These are phyloP conservation scores for Pampusana beccarii DNA, from an alignment of 2,113 vertebrate species.

Conservation along the genomic window DNA sequence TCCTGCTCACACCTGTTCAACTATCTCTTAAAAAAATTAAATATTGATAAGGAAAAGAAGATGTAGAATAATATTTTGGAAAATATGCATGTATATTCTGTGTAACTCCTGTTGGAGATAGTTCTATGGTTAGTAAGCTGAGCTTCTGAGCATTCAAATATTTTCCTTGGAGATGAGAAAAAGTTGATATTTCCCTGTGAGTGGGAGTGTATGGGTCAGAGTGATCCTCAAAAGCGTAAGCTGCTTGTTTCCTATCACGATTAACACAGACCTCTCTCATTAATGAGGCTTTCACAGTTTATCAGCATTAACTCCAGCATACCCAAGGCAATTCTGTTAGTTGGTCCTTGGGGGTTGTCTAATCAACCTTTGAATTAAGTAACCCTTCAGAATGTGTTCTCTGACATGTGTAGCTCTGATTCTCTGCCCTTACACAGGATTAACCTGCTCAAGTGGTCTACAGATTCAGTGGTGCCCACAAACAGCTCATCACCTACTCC, in stretches of 20 bases:
- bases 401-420: rapidly evolving
- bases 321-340: not conserved
- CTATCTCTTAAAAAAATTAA: not conserved
- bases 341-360: not conserved
- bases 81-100: not conserved
- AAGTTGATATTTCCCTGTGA: not conserved
- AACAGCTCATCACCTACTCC: not conserved
- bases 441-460: rapidly evolving
- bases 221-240: not conserved
- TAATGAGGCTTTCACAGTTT: not conserved
- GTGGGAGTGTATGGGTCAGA: not conserved
- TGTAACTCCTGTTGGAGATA: not conserved
- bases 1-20: not conserved
- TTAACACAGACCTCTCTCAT: not conserved
- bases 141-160: not conserved
- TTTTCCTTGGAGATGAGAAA: not conserved
- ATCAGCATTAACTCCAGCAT: not conserved
- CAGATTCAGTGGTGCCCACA: not conserved
- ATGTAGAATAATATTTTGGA: not conserved
- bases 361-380: not conserved
- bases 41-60: not conserved
- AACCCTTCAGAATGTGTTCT: not conserved
- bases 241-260: not conserved
- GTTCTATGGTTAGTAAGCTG: not conserved
- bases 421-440: not conserved